Evolutionary conservation across 2,113 vertebrate species (phyloP), one percentile per base, ranked within the genome.

Genomic region (Nannospalax galili): DNA sequence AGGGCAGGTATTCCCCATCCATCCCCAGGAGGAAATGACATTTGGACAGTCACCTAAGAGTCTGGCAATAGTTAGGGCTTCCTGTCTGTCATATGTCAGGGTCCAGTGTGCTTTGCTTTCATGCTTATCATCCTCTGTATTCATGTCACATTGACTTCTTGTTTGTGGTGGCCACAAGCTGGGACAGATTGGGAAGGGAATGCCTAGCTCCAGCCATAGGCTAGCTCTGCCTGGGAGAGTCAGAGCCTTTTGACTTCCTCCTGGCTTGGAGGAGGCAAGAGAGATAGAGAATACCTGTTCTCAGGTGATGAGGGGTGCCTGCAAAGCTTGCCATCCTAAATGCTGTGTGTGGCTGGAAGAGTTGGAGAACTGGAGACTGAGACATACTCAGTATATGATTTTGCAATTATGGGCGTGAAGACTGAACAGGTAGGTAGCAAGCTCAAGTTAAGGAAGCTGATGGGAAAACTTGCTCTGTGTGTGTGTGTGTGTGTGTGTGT

Each of bases 191-290:
- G 3, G 1, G 24, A 26, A n/a, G 22, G 22, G 24, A 26, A 11
- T 19, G 17, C 32, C 2, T 0, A 30, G 37, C 11, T 8, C 32
- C 26, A 28, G 3, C 2, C 37, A 6, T 11, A 11, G 2, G 15
- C 19, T 16, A 22, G 30, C 24, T 1, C 1, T 2, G 19, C n/a
- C 28, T 77, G 1, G 8, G 32, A 32, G 64, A 42, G 5, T 8
- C 35, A 26, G 37, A 42, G n/a, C 3, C 30, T 28, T 22, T 30
- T 17, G 0, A 22, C 37, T 48, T 48, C 3, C 60, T 69, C 26
- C 26, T 15, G 40, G 6, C 9, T 45, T 58, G 35, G n/a, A 81
- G 67, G 37, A 3, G 35, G 32, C 0, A 1, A 12, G 30, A 20
- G 19, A n/a, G 40, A 8, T 35, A 62, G 24, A 35, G 15, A 28